Percentiles rank a stretch among this genome's conserved stretches.
phyloP scores from a whole-genome alignment of 2,888 invertebrate genomes.

The Herminia tarsipennalis region DNA sequence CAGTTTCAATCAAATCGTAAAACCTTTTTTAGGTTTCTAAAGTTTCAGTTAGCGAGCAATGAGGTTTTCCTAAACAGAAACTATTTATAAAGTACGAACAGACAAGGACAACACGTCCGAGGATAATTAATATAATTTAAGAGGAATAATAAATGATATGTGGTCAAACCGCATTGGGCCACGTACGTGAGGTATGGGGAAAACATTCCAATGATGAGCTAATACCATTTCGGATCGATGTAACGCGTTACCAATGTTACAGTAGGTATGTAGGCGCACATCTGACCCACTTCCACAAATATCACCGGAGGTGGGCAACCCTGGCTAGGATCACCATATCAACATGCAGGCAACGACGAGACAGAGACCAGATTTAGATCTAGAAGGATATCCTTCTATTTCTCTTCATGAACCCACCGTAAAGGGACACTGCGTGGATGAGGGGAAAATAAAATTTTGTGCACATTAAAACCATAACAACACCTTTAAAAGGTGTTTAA shows the following conservation, averaged over 20 bases:
- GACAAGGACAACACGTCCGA: background rate
- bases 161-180: conserved; percentile 2
- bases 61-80: background rate
- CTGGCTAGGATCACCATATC: background rate
- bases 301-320: conserved; percentile 9
- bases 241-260: too few species aligned
- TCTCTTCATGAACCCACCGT: too few species aligned
- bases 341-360: too few species aligned
- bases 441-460: too few species aligned
- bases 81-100: background rate
- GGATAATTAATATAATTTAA: conserved; percentile 1
- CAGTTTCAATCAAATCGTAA: too few species aligned
- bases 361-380: too few species aligned
- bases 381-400: too few species aligned
- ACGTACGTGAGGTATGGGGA: background rate
- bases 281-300: conserved; percentile 24
- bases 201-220: background rate
- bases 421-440: too few species aligned
- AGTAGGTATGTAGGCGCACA: background rate
- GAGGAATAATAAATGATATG: background rate
- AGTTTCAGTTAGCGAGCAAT: too few species aligned
- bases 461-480: too few species aligned
- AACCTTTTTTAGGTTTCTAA: too few species aligned
- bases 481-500: too few species aligned
- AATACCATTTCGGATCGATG: background rate